Percentiles rank a stretch among this genome's conserved stretches.
Evolutionary conservation across 2,888 invertebrate species (phyloP).

Genomic region (Leptinotarsa rubiginosa): DNA sequence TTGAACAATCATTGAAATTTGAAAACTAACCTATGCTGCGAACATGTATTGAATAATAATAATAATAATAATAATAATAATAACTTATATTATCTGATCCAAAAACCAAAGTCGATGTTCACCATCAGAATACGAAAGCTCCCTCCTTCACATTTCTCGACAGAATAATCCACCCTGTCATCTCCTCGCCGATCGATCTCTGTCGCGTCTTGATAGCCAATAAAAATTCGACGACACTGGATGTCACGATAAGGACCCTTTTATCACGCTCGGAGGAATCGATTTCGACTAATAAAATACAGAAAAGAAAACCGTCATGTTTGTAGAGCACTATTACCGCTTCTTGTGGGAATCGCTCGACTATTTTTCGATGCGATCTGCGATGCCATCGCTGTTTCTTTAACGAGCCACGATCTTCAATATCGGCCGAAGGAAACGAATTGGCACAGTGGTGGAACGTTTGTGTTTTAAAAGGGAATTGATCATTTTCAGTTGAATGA

Average conservation of each 20-base stretch:
- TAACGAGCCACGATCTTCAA: conserved; percentile 38
- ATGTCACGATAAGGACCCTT: conserved; percentile 45
- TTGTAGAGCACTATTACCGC: conserved; percentile 50
- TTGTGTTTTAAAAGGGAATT: background rate
- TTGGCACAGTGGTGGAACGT: conserved; percentile 27
- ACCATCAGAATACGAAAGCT: background rate
- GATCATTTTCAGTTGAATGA: background rate
- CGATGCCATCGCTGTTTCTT: conserved; percentile 42
- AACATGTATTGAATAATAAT: too few species aligned
- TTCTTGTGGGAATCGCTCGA: conserved; percentile 39
- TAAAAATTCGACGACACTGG: conserved; percentile 45
- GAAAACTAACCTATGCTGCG: too few species aligned
- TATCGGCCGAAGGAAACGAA: conserved; percentile 23
- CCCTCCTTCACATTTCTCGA: background rate
- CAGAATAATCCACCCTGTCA: conserved; percentile 9
- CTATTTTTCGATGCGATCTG: conserved; percentile 40
- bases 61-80: too few species aligned
- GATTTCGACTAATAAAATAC: conserved; percentile 55
- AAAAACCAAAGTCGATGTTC: too few species aligned
- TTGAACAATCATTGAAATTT: too few species aligned
- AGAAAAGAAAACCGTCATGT: conserved; percentile 54
- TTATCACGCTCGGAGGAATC: conserved; percentile 53
- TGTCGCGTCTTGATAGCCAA: conserved; percentile 32
- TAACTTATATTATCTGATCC: too few species aligned
- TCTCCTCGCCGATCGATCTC: conserved; percentile 11